Base-by-base conservation (phyloP, 2,888 invertebrate genomes). In the Podabrus alpinus region DNA sequence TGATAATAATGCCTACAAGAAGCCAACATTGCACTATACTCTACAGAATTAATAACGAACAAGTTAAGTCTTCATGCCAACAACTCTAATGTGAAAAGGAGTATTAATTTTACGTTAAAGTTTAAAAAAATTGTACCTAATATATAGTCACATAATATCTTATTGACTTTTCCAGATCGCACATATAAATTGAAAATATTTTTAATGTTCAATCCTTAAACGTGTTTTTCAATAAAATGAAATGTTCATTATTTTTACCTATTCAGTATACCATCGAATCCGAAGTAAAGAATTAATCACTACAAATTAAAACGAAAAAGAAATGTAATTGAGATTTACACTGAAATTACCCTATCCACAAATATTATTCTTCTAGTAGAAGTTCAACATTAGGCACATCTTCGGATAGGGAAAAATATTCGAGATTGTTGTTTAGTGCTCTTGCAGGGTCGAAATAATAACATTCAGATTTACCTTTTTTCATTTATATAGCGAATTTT, bases 1-100 rank as follows among this genome's bases (percentile, higher is more conserved):
- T 80, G 88, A 87, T 82, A 87, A 88, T 16, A 88, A 88, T 21
- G 88, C 88, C 0, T 89, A 89, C 79, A 85, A 88, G 75, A 87
- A 89, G 13, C 68, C 17, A 68, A 68, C 68, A 69, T 69, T 60
- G 62, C 62, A 19, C 69, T 59, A 66, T 77, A 77, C 77, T 75
- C 77, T 79, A 76, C 73, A 67, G 69, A 77, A 76, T 78, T 77
- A 76, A 68, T 75, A 77, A 78, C 76, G 76, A 80, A 74, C 75
- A 64, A 69, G 74, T 71, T 71, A 74, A 74, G 64, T 68, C 59
- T 71, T 70, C 74, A 74, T 74, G 74, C 71, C 70, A 73, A 69
- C 69, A 73, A 73, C 69, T 69, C 68, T 66, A 66, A 69, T 25
- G 24, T 61, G 73, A 69, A 69, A 71, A 73, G 66, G 66, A 69